Base-by-base conservation (phyloP, 2,797 vertebrate species). In the Rhabdophis nuchalis region DNA sequence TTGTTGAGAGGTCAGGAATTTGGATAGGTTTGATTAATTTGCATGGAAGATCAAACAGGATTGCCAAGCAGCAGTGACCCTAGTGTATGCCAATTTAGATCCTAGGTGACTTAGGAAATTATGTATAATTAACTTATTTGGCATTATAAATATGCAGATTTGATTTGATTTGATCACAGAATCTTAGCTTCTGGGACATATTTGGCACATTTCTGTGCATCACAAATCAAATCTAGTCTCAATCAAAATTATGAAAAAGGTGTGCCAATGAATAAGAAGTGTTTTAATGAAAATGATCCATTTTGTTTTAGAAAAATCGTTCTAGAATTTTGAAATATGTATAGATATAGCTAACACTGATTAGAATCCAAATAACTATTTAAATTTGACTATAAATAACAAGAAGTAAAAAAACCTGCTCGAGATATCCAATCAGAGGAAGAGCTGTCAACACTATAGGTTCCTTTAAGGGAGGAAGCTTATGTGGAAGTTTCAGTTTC, bases 381-480 rank as follows among this genome's bases (percentile, higher is more conserved):
- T 87, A 23, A 77, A 77, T 53, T 27, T 85, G n/a, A 85, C 20
- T 87, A 46, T 90, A 89, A 91, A 77, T 50, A 72, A 87, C 91
- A 87, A 87, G 0, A 41, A 13, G 86, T n/a, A n/a, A 72, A 95
- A 95, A 95, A 94, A 98, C 99, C 98, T 99, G 99, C 97, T 99
- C 99, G 95, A 99, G 96, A 96, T 99, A 99, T 93, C 99, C 99
- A 93, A 98, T 93, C 52, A 98, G 97, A 93, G 99, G 99, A 92
- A 99, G 98, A 85, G 98, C 98, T 41, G 98, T 98, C 93, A 99
- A 97, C n/a, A 94, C 68, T 32, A 98, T 61, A 27, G 98, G 98
- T 29, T 98, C 98, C 96, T 97, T 98, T 92, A 98, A 92, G 1
- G 99, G 99, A 91, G 98, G 99, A 85, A 99, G 97, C 97, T 99